Evolutionary conservation across 1,140 invertebrate genomes (phyloP).

Genomic region (Drosophila trapezifrons): DNA sequence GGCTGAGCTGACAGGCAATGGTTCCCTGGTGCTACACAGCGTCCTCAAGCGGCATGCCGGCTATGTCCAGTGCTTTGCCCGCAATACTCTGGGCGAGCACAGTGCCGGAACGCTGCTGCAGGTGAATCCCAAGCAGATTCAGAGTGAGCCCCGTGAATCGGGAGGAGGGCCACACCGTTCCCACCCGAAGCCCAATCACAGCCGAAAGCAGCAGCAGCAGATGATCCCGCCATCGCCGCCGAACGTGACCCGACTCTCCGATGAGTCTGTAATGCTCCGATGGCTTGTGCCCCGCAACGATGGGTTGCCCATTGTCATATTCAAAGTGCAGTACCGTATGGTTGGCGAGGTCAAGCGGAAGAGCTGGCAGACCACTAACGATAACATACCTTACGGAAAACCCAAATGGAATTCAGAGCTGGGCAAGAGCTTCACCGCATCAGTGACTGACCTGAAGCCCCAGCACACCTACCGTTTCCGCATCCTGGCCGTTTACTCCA

Average conservation of each 20-base stretch:
- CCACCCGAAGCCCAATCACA: slow-evolving; percentile 24
- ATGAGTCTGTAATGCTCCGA: slow-evolving; percentile 95
- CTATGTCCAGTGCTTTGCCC: slow-evolving; percentile 94
- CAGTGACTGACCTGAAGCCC: slow-evolving; percentile 89
- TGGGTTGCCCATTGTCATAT: slow-evolving; percentile 93
- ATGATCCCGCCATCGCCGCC: slow-evolving; percentile 94
- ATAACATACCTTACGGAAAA: slow-evolving; percentile 88
- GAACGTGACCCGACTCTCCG: slow-evolving; percentile 92
- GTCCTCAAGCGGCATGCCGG: slow-evolving; percentile 93
- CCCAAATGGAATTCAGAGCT: slow-evolving; percentile 87
- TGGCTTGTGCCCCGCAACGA: slow-evolving; percentile 93
- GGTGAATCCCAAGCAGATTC: slow-evolving; percentile 91
- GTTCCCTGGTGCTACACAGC: slow-evolving; percentile 87
- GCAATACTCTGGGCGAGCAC: slow-evolving; percentile 90
- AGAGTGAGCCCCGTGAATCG: slow-evolving; percentile 78
- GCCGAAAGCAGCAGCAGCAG: slow-evolving; percentile 28
- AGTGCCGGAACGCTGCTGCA: slow-evolving; percentile 87
- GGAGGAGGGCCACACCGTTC: background rate
- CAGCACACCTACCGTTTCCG: slow-evolving; percentile 91
- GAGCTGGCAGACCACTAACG: slow-evolving; percentile 92
- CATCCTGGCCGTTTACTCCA: slow-evolving; percentile 96
- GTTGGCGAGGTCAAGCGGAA: slow-evolving; percentile 76
- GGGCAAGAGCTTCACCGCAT: slow-evolving; percentile 85
- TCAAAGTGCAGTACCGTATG: slow-evolving; percentile 88
- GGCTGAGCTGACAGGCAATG: slow-evolving; percentile 84